Evolutionary conservation across 1,140 invertebrate species (phyloP).

Genomic region (Luehdorfia chinensis): DNA sequence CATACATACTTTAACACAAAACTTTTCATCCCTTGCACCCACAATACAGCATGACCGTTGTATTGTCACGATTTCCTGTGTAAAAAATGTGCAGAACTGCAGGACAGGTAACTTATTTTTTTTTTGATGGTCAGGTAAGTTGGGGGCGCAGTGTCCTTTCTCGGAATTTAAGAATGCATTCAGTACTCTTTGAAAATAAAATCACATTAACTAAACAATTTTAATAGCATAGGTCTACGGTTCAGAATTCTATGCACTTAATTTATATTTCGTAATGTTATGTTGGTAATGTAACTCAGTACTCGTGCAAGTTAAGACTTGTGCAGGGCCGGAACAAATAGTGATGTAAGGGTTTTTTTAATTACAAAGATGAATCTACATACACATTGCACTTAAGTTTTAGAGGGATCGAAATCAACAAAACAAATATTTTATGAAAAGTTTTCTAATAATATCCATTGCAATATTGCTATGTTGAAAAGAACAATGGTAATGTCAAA

Average conservation of each 20-base stretch:
- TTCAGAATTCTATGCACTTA: not conserved
- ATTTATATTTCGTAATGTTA: not conserved
- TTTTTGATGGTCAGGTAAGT: slow-evolving; percentile 51
- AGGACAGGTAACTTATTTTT: slow-evolving; percentile 51
- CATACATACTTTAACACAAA: slow-evolving; percentile 27
- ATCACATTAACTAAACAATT: not conserved
- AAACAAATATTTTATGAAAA: too few relatives aligned
- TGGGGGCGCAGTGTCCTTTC: slow-evolving; percentile 41
- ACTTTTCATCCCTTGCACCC: slow-evolving; percentile 23
- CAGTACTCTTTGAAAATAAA: slow-evolving; percentile 32
- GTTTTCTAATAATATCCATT: too few relatives aligned
- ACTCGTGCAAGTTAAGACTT: slow-evolving; percentile 1
- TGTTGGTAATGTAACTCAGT: slow-evolving; percentile 6
- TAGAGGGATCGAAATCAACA: too few relatives aligned
- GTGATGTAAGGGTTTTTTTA: too few relatives aligned
- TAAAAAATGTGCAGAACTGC: slow-evolving; percentile 35
- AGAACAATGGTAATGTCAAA: too few relatives aligned
- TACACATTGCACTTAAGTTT: too few relatives aligned
- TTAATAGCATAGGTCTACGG: not conserved
- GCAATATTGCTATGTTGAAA: too few relatives aligned
- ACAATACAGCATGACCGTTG: slow-evolving; percentile 31
- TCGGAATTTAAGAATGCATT: slow-evolving; percentile 32
- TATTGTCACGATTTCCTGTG: slow-evolving; percentile 59
- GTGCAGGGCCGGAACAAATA: not conserved
- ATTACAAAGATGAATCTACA: too few relatives aligned